Base-by-base conservation (phyloP, 2,113 vertebrate genomes). In the Caracal caracal region DNA sequence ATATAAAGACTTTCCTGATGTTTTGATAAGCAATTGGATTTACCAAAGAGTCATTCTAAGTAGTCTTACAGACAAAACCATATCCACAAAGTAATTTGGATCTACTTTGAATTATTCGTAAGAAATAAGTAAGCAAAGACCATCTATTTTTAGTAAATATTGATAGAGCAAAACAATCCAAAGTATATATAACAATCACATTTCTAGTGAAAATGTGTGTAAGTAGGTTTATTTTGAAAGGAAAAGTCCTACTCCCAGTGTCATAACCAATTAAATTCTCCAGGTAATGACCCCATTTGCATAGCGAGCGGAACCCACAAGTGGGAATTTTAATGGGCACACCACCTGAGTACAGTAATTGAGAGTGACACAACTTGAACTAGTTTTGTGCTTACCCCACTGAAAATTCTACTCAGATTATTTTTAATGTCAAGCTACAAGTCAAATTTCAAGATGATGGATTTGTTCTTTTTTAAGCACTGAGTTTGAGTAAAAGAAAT, bases 211-310 rank as follows among this genome's bases (percentile, higher is more conserved):
- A 99, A 99, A 99, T 99, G 98, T 99, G 98, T 99, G 99, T 98
- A 98, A 99, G 99, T 97, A 99, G 99, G 99, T 99, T 99, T 99
- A 99, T 98, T 99, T 98, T 99, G 98, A 98, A 98, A 98, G 98
- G 98, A 98, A 98, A 99, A 98, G 98, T 98, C 98, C 99, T 99
- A 98, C 98, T 99, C 98, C 98, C 98, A 98, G 97, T 99, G 99
- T 99, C 99, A 99, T 98, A 99, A 98, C 99, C 99, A 99, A 99
- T 99, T 99, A 99, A 99, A 99, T 98, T 99, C 99, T 99, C 98
- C 99, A 99, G 99, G 99, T 99, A 99, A 99, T 99, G 99, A 99
- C 99, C 99, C 98, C 98, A 99, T 99, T 99, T 99, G 99, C 99
- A 99, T 99, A 99, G 99, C 98, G 99, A 99, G 99, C 98, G 97